A percentile compares a stretch with the other conserved stretches of the same genome.
phyloP scores from a whole-genome alignment of 2,113 vertebrate genomes.

The Mystacornis crossleyi region DNA sequence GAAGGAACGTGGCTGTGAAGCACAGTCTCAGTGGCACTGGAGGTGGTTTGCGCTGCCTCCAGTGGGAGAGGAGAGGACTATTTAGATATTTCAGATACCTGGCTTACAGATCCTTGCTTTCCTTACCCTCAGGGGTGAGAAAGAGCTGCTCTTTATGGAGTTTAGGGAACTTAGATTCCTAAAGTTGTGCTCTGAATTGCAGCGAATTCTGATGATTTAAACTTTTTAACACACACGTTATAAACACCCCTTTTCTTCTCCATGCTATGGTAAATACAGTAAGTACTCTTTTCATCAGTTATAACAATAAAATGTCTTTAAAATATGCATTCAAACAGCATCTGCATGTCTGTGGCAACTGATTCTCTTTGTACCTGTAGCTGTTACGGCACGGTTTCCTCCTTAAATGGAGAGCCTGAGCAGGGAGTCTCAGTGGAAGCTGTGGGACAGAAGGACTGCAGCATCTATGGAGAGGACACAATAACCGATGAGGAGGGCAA shows the following conservation, averaged over 20 bases:
- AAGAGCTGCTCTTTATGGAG: not conserved
- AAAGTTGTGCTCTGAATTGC: not conserved
- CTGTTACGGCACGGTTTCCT: constrained; percentile 92
- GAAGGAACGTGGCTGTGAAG: not conserved
- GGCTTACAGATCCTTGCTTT: not conserved
- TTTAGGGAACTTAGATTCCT: not conserved
- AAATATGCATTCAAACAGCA: not conserved
- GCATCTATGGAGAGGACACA: constrained; percentile 93
- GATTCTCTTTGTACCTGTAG: constrained; percentile 61
- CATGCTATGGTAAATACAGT: not conserved
- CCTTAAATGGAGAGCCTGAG: constrained; percentile 94
- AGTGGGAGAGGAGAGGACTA: not conserved
- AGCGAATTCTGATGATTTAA: not conserved
- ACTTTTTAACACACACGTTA: not conserved
- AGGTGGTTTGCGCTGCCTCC: not conserved
- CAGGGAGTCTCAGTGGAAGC: constrained; percentile 92
- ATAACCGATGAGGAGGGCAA: constrained; percentile 93
- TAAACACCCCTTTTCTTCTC: not conserved
- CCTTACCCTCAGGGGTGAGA: not conserved
- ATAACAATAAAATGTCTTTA: not conserved
- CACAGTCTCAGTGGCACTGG: not conserved
- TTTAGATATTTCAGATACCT: not conserved
- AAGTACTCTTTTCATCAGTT: not conserved
- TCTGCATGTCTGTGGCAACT: not conserved
- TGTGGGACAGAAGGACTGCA: constrained; percentile 88